Percentiles rank a stretch among this genome's conserved stretches.
These are phyloP conservation scores for Nemapogon koenigi DNA, from an alignment of 2,888 invertebrate species.

Conservation along the genomic window DNA sequence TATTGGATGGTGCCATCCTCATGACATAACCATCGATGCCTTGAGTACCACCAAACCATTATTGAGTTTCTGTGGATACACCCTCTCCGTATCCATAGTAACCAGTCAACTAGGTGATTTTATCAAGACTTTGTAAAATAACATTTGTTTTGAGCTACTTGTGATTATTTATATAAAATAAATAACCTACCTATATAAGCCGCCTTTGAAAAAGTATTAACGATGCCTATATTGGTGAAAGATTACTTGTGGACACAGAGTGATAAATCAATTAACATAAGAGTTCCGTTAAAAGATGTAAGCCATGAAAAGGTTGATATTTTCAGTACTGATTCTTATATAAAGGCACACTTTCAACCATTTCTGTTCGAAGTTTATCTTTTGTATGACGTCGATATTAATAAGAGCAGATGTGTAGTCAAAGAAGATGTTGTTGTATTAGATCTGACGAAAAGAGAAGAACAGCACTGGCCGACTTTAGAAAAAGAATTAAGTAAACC, in stretches of 20 bases:
- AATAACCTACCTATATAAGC: too few species aligned
- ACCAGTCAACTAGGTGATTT: too few species aligned
- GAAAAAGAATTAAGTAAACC: conserved; percentile 62
- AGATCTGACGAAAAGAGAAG: conserved; percentile 68
- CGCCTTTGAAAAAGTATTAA: too few species aligned
- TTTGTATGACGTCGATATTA: conserved; percentile 65
- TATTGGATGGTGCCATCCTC: too few species aligned
- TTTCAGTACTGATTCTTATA: conserved; percentile 71
- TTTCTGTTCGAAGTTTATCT: conserved; percentile 79
- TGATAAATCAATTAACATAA: conserved; percentile 63
- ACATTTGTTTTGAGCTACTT: too few species aligned
- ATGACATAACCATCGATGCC: too few species aligned
- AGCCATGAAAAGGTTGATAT: conserved; percentile 71
- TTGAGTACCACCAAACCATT: too few species aligned
- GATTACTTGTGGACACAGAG: conserved; percentile 81
- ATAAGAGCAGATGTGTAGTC: conserved; percentile 69
- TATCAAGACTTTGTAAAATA: too few species aligned
- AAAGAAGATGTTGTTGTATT: conserved; percentile 68
- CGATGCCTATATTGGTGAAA: conserved; percentile 77
- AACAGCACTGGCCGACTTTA: conserved; percentile 62
- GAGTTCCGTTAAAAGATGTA: conserved; percentile 69
- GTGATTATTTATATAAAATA: too few species aligned
- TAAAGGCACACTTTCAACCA: conserved; percentile 76
- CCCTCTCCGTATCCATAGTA: too few species aligned
- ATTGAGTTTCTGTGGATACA: too few species aligned